A percentile compares a stretch with the other conserved stretches of the same genome.
phyloP scores from a whole-genome alignment of 2,113 vertebrate genomes.

The Lynx canadensis region DNA sequence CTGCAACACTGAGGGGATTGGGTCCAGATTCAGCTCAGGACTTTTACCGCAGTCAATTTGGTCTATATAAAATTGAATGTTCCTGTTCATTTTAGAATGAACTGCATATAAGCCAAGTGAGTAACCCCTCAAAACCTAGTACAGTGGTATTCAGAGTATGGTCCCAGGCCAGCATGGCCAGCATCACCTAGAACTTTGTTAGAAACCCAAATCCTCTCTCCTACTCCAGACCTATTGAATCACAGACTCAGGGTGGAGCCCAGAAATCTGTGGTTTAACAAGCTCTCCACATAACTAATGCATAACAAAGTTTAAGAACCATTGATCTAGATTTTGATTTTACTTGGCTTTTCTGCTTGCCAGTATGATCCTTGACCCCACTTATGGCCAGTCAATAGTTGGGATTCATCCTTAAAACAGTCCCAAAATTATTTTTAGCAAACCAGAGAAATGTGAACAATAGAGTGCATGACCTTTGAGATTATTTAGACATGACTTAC shows the following conservation, averaged over 20 bases:
- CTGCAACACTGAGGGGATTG: neutral
- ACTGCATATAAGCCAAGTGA: neutral
- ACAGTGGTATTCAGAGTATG: neutral
- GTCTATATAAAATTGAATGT: neutral
- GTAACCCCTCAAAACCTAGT: neutral
- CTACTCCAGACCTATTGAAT: neutral
- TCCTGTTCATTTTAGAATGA: slow-evolving; percentile 8
- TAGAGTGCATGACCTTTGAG: neutral
- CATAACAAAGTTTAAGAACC: neutral
- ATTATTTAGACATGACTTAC: neutral
- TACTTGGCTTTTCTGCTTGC: neutral
- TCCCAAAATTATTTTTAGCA: slow-evolving; percentile 13
- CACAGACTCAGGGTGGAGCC: neutral
- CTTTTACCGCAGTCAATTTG: neutral
- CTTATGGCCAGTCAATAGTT: neutral
- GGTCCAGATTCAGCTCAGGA: neutral
- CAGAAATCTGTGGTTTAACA: neutral
- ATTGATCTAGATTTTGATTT: neutral
- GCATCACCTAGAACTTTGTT: neutral
- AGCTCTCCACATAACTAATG: neutral
- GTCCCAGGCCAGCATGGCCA: neutral
- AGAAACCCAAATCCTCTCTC: neutral
- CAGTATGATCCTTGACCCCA: neutral
- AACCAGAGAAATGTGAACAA: neutral
- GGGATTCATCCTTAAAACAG: neutral